Evolutionary conservation across 1,140 invertebrate genomes (phyloP).

Genomic region (Atta cephalotes): DNA sequence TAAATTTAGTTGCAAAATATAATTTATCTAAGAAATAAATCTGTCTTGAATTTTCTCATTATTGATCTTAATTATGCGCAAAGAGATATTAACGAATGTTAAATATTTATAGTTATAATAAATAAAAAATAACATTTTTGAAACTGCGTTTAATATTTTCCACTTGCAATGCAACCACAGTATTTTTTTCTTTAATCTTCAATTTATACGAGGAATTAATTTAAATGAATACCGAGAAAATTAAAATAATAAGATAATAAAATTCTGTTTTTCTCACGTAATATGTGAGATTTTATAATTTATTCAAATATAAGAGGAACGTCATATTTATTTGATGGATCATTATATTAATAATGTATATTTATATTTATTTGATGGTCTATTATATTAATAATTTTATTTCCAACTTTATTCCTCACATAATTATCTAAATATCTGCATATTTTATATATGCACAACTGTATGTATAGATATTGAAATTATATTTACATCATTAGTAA

Average conservation of each 20-base stretch:
- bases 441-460: background rate
- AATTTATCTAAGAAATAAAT: background rate
- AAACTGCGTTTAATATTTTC: background rate
- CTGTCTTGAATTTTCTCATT: background rate
- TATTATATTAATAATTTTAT: background rate
- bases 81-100: background rate
- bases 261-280: background rate
- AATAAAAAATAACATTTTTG: background rate
- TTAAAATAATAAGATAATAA: background rate
- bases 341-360: too few relatives aligned
- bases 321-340: background rate
- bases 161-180: background rate
- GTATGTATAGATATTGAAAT: background rate
- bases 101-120: background rate
- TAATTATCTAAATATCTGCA: background rate
- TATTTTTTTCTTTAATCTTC: background rate
- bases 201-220: background rate
- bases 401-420: background rate
- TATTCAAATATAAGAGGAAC: background rate
- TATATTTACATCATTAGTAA: background rate
- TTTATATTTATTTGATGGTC: too few relatives aligned
- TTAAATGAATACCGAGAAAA: background rate
- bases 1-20: background rate
- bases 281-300: conserved; percentile 1
- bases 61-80: background rate